phyloP scores from a whole-genome alignment of 2,113 vertebrate species.

The Irena cyanogastra region DNA sequence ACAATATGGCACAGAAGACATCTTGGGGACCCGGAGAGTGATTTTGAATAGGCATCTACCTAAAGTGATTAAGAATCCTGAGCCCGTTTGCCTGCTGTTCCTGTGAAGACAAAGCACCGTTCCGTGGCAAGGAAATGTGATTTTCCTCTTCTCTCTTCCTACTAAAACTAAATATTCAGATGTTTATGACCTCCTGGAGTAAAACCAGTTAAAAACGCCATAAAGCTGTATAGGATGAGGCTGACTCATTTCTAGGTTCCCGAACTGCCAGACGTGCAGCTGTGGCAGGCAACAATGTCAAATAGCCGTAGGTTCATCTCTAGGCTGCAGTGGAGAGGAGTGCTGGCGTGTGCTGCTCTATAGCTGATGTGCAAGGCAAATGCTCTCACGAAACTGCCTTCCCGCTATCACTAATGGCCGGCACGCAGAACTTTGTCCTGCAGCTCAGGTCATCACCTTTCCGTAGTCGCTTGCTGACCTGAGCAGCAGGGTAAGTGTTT shows the following conservation, averaged over 20 bases:
- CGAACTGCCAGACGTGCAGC: not conserved
- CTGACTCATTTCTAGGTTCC: not conserved
- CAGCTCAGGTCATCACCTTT: not conserved
- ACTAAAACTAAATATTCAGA: not conserved
- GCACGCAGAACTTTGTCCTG: not conserved
- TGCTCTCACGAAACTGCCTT: not conserved
- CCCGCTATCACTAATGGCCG: not conserved
- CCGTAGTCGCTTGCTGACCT: not conserved
- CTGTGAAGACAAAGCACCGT: not conserved
- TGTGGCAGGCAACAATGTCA: not conserved
- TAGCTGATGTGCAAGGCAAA: not conserved
- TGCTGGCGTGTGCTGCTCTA: accelerated
- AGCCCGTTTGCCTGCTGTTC: not conserved
- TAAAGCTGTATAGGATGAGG: not conserved
- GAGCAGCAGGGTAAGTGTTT: accelerated
- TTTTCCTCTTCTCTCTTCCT: not conserved
- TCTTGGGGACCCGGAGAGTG: too few relatives aligned
- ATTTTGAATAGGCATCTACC: too few relatives aligned
- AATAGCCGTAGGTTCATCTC: not conserved
- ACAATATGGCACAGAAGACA: not conserved
- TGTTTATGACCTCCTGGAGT: not conserved
- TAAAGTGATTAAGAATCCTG: not conserved
- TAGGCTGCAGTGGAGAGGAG: not conserved
- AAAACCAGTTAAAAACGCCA: not conserved
- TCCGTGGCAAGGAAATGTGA: not conserved